Base-by-base conservation (phyloP, 2,888 invertebrate species). In the Anarsia innoxiella region DNA sequence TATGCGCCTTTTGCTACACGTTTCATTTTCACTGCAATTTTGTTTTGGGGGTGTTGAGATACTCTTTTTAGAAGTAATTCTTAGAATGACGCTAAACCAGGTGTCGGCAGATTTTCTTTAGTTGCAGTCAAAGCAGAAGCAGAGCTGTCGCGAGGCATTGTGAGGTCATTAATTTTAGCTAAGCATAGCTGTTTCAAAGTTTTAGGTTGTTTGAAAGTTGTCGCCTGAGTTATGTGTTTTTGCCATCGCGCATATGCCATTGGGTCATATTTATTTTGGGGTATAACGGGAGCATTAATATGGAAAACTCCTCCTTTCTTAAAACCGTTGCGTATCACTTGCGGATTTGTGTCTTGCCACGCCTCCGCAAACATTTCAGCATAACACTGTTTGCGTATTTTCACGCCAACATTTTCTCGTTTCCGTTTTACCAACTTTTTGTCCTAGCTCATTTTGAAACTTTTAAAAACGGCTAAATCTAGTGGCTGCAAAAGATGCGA, bases 381-480 rank as follows among this genome's bases (percentile, higher is more conserved):
- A n/a, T n/a, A n/a, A n/a, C n/a, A n/a, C n/a, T n/a, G n/a, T n/a
- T n/a, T n/a, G n/a, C n/a, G n/a, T 3, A 26, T 3, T n/a, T 26
- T 10, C 5, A n/a, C 3, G 26, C 10, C 10, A 3, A 26, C 10
- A 10, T 26, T n/a, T 26, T 26, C n/a, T n/a, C n/a, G 26, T 31
- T 45, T 42, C 41, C 41, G 42, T 9, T 36, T 5, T 10, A 32
- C 26, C 23, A 42, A 29, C 37, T 45, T 37, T 38, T 27, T 37
- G 25, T 51, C 47, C 49, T 43, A 48, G 6, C 12, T 41, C 23
- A 40, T 26, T 40, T 46, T 51, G 37, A 49, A 36, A 3, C 48
- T 41, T 37, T 49, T 46, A 23, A 49, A 45, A 2, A 46, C 49
- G 6, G 45, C 36, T 14, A 42, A 23, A 15, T 45, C 44, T 10